A percentile compares a stretch with the other conserved stretches of the same genome.
phyloP scores from a whole-genome alignment of 2,888 invertebrate genomes.

The Lycia hirtaria region DNA sequence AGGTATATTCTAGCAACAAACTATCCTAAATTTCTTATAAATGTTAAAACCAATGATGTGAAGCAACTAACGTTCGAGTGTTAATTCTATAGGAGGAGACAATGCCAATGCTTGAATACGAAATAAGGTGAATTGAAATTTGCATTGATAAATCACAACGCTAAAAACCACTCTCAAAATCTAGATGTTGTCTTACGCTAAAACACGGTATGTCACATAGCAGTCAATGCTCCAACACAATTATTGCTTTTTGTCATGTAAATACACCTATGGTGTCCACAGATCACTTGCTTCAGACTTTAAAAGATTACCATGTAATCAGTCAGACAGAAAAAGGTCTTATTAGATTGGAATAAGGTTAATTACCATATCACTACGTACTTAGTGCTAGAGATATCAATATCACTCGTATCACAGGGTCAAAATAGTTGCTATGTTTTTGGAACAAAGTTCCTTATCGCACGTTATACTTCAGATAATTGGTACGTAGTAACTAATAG shows the following conservation, averaged over 20 bases:
- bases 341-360: not conserved
- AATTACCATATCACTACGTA: not conserved
- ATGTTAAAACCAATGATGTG: constrained; percentile 37
- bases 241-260: constrained; percentile 34
- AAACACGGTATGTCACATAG: constrained; percentile 33
- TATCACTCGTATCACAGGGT: not conserved
- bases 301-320: not conserved
- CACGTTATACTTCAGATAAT: too few species aligned
- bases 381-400: not conserved
- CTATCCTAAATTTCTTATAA: too few species aligned
- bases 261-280: constrained; percentile 40
- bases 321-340: not conserved
- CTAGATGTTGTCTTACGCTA: constrained; percentile 34
- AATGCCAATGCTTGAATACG: constrained; percentile 53
- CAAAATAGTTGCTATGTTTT: not conserved
- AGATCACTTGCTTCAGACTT: constrained; percentile 5
- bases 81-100: constrained; percentile 62
- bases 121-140: constrained; percentile 52
- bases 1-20: too few species aligned
- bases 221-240: constrained; percentile 29
- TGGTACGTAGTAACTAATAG: too few species aligned
- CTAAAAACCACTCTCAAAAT: constrained; percentile 29
- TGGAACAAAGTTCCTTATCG: too few species aligned
- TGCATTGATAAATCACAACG: constrained; percentile 22
- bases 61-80: constrained; percentile 44